phyloP scores from a whole-genome alignment of 2,888 invertebrate species.

The Perithous albicinctus region DNA sequence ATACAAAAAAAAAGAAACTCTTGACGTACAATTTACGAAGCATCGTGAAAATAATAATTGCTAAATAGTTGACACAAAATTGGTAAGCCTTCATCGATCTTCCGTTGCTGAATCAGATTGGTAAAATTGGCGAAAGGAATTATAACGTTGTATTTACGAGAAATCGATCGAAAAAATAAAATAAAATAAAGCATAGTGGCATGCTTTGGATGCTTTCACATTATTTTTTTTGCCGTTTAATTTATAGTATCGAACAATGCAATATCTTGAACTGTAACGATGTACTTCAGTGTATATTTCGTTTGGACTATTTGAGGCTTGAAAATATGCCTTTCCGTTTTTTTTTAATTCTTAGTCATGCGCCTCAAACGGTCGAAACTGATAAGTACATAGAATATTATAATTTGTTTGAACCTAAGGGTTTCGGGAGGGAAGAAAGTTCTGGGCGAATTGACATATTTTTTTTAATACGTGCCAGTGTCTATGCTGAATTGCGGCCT shows the following conservation, averaged over 20 bases:
- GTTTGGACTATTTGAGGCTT: constrained; percentile 72
- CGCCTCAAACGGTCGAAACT: constrained; percentile 72
- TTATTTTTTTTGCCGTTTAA: constrained; percentile 75
- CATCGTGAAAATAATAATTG: constrained; percentile 18
- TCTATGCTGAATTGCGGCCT: constrained; percentile 59
- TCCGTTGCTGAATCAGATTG: constrained; percentile 16
- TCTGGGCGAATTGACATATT: constrained; percentile 47
- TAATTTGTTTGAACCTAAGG: constrained; percentile 77
- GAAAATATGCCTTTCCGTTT: neutral
- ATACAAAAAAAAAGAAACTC: constrained; percentile 34
- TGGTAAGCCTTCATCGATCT: constrained; percentile 15
- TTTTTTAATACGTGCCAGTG: no score
- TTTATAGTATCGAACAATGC: constrained; percentile 68
- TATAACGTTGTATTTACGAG: constrained; percentile 30
- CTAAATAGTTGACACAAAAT: constrained; percentile 9
- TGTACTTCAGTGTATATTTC: constrained; percentile 72
- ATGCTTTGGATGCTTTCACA: constrained; percentile 77
- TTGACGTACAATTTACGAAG: constrained; percentile 36
- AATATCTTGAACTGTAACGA: constrained; percentile 73
- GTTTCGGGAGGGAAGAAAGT: constrained; percentile 72
- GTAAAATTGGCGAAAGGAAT: constrained; percentile 8
- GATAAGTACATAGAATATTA: constrained; percentile 67
- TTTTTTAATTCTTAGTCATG: constrained; percentile 12
- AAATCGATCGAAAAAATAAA: constrained; percentile 26
- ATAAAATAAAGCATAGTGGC: constrained; percentile 71